Base-by-base conservation (phyloP, 2,113 vertebrate species). In the Zapornia atra region DNA sequence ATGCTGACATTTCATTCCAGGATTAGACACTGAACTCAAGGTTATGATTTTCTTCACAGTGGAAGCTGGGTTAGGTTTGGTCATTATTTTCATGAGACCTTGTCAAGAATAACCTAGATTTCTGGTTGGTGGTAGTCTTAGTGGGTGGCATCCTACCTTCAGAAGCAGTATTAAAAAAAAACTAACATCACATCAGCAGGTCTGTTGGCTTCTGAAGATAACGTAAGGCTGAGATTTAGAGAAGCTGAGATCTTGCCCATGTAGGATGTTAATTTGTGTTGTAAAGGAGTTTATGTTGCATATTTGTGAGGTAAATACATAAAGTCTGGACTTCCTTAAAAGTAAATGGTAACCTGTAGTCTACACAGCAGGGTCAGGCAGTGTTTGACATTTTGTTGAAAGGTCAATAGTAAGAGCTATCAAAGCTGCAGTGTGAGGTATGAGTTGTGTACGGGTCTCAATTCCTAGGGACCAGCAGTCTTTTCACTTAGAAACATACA, bases 61-160 rank as follows among this genome's bases (percentile, higher is more conserved):
- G 4, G 81, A 90, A 93, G 61, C 80, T 92, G 83, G 46, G 84
- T 80, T 90, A 93, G 77, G 60, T 86, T 95, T 91, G 93, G 93
- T 87, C 93, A 97, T 95, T 96, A 96, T 96, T 97, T 96, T 92
- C 83, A 36, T 11, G 57, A 96, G 69, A 88, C 85, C 68, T 93
- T 88, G 72, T 86, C 90, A 82, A 92, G 95, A 96, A 94, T 95
- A 97, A 88, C 79, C 79, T 73, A 90, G 72, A 71, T 82, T 93
- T 70, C 85, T 96, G 72, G 88, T 81, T 96, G 90, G 69, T 96
- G 91, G 91, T 77, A 95, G 44, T 61, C 94, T 71, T 94, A 90
- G 87, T 94, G 91, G 94, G 96, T 89, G 90, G 92, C 53, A 89
- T 94, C 68, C 25, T 91, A 71, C 69, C 65, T 95, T 96, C 88